phyloP scores from a whole-genome alignment of 2,888 invertebrate species.

The Metellina segmentata region DNA sequence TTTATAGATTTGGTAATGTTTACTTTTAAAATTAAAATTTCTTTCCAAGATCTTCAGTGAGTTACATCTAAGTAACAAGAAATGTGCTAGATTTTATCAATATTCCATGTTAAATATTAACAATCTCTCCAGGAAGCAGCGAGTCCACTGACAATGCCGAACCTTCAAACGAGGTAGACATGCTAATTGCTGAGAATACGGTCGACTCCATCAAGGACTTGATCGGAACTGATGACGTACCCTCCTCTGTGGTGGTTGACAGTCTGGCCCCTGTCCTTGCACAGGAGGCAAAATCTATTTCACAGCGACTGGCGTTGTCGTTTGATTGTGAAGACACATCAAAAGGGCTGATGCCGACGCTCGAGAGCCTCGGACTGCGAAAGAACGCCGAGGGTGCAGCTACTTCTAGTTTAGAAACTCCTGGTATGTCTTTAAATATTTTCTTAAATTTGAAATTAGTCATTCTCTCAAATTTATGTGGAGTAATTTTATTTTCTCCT shows the following conservation, averaged over 20 bases:
- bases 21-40: no score
- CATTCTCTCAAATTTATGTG: no score
- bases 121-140: neutral
- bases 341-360: constrained; percentile 80
- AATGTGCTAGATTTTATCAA: no score
- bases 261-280: constrained; percentile 46
- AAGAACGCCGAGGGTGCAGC: constrained; percentile 82
- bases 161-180: constrained; percentile 31
- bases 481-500: no score
- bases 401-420: constrained; percentile 33
- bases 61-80: no score
- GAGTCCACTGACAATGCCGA: neutral
- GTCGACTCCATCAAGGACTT: constrained; percentile 82
- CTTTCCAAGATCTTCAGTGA: no score
- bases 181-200: constrained; percentile 81
- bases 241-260: constrained; percentile 3
- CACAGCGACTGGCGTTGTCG: neutral
- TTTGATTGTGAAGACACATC: neutral
- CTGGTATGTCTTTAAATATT: constrained; percentile 20
- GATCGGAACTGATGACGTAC: constrained; percentile 77
- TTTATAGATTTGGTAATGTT: no score
- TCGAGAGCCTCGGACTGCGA: constrained; percentile 89
- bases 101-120: no score
- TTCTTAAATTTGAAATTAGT: neutral
- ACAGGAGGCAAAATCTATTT: constrained; percentile 9